These are phyloP conservation scores for Dexiosoma caninum DNA, from an alignment of 2,888 invertebrate genomes.

Conservation along the genomic window DNA sequence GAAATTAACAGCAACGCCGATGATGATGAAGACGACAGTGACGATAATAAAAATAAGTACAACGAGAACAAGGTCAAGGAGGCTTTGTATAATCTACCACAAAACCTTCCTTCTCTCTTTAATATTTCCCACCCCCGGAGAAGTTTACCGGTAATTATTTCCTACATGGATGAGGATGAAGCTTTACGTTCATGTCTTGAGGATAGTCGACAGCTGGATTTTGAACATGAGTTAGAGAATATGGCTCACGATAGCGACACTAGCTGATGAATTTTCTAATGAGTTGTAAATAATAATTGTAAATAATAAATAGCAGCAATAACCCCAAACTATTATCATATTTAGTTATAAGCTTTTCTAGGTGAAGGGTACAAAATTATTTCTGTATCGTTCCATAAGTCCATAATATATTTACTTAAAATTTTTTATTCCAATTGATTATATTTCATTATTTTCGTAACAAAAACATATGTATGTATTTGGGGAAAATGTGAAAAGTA, in stretches of 20 bases:
- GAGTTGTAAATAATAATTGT: constrained; percentile 3
- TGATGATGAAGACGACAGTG: constrained; percentile 2
- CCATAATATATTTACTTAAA: background rate
- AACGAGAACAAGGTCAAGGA: constrained; percentile 16
- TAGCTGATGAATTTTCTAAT: constrained; percentile 24
- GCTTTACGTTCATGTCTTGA: constrained; percentile 35
- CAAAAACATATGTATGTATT: background rate
- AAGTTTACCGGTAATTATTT: constrained; percentile 89
- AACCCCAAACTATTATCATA: background rate
- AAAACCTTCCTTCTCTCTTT: constrained; percentile 84
- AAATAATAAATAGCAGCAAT: background rate
- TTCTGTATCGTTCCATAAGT: background rate
- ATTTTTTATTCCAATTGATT: background rate
- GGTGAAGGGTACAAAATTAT: constrained; percentile 46
- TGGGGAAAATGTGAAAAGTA: background rate
- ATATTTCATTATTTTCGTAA: background rate
- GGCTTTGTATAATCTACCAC: constrained; percentile 27
- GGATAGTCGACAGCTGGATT: constrained; percentile 15
- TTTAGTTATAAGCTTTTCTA: constrained; percentile 26
- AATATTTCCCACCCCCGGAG: constrained; percentile 87
- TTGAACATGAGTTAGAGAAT: constrained; percentile 31
- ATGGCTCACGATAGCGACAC: background rate
- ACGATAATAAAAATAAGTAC: background rate
- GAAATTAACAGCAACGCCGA: constrained; percentile 64
- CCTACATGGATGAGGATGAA: constrained; percentile 89